These are phyloP conservation scores for Planococcus citri DNA, from an alignment of 1,140 invertebrate species.

Conservation along the genomic window DNA sequence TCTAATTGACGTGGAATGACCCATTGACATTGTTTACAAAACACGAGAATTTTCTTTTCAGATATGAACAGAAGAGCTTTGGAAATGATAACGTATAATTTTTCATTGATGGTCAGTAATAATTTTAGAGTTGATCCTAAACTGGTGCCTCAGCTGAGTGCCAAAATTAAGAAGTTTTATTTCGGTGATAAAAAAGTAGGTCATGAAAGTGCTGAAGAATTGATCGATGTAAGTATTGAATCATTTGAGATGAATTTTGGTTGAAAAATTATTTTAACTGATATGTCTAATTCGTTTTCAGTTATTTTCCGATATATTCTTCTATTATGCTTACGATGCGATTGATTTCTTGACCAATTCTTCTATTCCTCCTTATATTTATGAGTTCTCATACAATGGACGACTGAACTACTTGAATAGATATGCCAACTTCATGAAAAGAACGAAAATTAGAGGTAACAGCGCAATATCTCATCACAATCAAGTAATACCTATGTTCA, in stretches of 20 bases:
- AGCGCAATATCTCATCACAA: too few relatives aligned
- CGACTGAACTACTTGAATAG: not conserved
- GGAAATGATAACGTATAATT: not conserved
- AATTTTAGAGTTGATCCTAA: not conserved
- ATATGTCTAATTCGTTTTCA: not conserved
- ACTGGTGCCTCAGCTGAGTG: not conserved
- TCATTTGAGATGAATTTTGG: not conserved
- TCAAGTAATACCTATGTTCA: too few relatives aligned
- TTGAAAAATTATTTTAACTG: not conserved
- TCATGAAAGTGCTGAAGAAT: not conserved
- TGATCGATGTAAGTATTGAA: not conserved
- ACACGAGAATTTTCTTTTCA: too few relatives aligned
- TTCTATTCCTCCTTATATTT: not conserved
- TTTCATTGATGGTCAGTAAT: not conserved
- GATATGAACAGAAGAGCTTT: too few relatives aligned
- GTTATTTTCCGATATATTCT: not conserved
- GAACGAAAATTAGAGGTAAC: not conserved
- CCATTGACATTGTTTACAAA: too few relatives aligned
- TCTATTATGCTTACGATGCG: not conserved
- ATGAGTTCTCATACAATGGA: not conserved
- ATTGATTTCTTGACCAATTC: conserved; percentile 5
- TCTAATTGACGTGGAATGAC: too few relatives aligned
- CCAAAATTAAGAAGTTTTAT: not conserved
- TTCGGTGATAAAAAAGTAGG: not conserved
- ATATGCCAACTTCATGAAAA: not conserved